Evolutionary conservation across 2,113 vertebrate genomes (phyloP).

Genomic region (Charadrius vociferus): DNA sequence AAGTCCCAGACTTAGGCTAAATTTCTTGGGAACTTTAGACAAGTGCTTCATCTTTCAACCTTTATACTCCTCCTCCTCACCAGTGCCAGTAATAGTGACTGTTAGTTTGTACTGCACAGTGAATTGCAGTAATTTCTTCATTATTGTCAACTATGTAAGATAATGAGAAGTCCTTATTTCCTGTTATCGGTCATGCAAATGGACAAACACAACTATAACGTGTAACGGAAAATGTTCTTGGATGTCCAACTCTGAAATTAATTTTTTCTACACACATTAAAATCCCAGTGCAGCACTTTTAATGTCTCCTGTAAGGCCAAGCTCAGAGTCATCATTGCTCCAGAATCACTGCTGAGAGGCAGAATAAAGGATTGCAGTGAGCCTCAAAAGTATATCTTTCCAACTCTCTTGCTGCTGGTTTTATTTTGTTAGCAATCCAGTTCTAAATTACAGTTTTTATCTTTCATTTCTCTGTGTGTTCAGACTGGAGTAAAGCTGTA

Average conservation of each 20-base stretch:
- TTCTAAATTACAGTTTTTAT: background rate
- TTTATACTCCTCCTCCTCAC: background rate
- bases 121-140: background rate
- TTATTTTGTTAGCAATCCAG: background rate
- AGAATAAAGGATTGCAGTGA: background rate
- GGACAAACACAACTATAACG: background rate
- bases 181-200: background rate
- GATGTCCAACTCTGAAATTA: background rate
- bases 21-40: background rate
- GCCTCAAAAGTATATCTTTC: background rate
- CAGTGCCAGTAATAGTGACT: background rate
- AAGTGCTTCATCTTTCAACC: background rate
- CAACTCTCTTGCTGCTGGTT: background rate
- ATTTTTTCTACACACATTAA: background rate
- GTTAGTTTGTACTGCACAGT: background rate
- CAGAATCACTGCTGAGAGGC: background rate
- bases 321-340: background rate
- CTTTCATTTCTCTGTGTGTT: background rate
- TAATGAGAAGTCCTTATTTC: background rate
- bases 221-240: conserved; percentile 9
- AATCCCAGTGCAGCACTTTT: background rate
- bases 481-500: background rate
- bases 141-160: background rate
- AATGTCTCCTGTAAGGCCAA: background rate
- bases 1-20: background rate